Conservation (phyloP, 2,888 invertebrate genomes). For the Sinelater perroti region DNA sequence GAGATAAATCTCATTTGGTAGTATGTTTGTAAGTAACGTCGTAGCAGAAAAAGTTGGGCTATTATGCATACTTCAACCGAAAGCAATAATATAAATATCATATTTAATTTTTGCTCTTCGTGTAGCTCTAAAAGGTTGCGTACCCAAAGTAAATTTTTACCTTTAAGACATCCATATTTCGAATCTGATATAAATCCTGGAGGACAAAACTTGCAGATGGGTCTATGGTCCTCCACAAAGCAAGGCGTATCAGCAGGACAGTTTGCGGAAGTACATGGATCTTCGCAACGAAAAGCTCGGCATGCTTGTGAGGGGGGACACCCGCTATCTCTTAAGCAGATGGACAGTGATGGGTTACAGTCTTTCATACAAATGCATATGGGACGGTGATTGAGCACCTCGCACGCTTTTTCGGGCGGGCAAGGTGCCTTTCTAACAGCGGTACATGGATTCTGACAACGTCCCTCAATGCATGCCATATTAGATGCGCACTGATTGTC, state of each 20-base stretch:
- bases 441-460: conserved; percentile 88
- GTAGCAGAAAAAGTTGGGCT: conserved; percentile 43
- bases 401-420: conserved; percentile 84
- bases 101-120: conserved; percentile 30
- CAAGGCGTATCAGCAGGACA: conserved; percentile 88
- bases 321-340: conserved; percentile 89
- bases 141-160: conserved; percentile 67
- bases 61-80: conserved; percentile 44
- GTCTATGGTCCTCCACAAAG: conserved; percentile 93
- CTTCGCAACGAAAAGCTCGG: conserved; percentile 87
- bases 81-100: conserved; percentile 39
- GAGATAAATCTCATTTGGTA: conserved; percentile 38
- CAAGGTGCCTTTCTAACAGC: conserved; percentile 72
- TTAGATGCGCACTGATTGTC: conserved; percentile 87
- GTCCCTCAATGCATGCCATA: conserved; percentile 82
- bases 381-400: conserved; percentile 86
- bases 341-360: conserved; percentile 85
- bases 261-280: conserved; percentile 86
- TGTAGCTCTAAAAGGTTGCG: conserved; percentile 33
- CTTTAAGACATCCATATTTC: conserved; percentile 94
- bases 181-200: conserved; percentile 91
- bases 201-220: conserved; percentile 96
- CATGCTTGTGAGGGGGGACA: conserved; percentile 87
- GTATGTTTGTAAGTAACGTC: conserved; percentile 43
- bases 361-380: conserved; percentile 88